Evolutionary conservation across 2,113 vertebrate species (phyloP).

Genomic region (Camelus dromedarius): DNA sequence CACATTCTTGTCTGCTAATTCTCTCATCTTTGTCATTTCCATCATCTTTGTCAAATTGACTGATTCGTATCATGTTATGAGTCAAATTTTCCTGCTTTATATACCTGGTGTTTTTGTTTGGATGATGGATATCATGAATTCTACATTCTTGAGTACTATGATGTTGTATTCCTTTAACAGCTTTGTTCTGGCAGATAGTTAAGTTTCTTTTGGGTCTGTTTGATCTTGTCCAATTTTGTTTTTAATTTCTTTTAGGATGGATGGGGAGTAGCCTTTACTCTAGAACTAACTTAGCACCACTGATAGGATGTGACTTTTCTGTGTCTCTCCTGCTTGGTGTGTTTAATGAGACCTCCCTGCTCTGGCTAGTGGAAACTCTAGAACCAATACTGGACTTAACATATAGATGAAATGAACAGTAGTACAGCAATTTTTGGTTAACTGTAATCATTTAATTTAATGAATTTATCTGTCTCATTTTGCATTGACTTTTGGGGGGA

Average conservation of each 20-base stretch:
- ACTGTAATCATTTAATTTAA: not conserved
- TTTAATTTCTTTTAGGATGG: not conserved
- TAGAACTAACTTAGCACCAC: not conserved
- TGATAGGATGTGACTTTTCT: not conserved
- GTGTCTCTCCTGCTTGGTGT: not conserved
- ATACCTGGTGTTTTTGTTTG: not conserved
- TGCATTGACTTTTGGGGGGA: constrained; percentile 38
- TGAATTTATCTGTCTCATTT: constrained; percentile 49
- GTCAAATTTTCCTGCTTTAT: not conserved
- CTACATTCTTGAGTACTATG: not conserved
- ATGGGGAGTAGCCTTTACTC: not conserved
- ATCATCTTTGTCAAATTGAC: not conserved
- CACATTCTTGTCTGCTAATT: not conserved
- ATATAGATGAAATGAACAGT: not conserved
- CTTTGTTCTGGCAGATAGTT: constrained; percentile 20
- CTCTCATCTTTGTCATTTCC: not conserved
- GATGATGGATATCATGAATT: not conserved
- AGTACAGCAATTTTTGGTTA: not conserved
- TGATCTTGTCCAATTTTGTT: not conserved
- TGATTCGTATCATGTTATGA: not conserved
- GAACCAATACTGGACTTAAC: not conserved
- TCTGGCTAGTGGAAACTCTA: not conserved
- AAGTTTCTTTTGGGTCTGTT: not conserved
- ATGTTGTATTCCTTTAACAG: not conserved
- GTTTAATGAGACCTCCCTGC: not conserved